A percentile compares a stretch with the other conserved stretches of the same genome.
Conservation (phyloP, 2,113 vertebrate species). For the Ammospiza nelsoni region DNA sequence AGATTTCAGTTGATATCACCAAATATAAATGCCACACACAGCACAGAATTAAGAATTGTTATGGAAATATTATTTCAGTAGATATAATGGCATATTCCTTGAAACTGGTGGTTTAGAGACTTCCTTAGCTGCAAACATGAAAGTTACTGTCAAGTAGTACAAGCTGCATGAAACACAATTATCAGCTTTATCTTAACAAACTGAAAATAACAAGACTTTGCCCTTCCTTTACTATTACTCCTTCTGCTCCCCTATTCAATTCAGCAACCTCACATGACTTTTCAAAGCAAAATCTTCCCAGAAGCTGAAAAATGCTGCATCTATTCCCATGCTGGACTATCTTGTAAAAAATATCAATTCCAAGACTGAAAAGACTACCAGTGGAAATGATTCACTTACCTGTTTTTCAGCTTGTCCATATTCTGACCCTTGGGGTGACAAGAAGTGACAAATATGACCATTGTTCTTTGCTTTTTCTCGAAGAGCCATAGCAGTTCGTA, state of each 20-base stretch:
- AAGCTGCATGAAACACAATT: neutral
- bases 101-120: neutral
- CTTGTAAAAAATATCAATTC: neutral
- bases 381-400: constrained; percentile 65
- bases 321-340: neutral
- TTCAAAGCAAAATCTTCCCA: neutral
- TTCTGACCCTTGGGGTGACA: constrained; percentile 84
- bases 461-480: constrained; percentile 95
- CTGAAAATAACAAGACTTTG: neutral
- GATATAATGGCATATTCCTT: neutral
- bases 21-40: neutral
- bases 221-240: neutral
- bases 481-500: constrained; percentile 92
- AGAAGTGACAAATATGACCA: constrained; percentile 87
- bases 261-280: neutral
- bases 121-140: neutral
- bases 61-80: neutral
- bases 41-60: neutral
- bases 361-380: neutral
- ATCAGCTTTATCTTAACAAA: neutral
- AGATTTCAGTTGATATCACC: neutral
- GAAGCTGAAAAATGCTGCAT: neutral
- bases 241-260: neutral
- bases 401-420: constrained; percentile 97
- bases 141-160: neutral